phyloP scores from a whole-genome alignment of 2,113 vertebrate species.

The Ctenomys sociabilis region DNA sequence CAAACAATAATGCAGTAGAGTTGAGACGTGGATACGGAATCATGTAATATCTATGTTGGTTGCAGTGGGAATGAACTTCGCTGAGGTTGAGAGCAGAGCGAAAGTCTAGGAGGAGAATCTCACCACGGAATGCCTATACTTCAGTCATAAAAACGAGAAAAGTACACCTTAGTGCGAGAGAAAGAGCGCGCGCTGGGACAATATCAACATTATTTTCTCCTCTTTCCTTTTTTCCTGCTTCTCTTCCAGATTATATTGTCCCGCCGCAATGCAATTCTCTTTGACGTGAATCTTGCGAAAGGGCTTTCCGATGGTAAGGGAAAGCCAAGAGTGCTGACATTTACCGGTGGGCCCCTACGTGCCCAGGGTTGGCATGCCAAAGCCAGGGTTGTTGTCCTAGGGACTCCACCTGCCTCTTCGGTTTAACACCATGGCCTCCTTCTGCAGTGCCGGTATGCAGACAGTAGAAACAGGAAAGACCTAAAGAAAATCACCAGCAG shows the following conservation, averaged over 20 bases:
- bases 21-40: not conserved
- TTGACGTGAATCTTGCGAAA: not conserved
- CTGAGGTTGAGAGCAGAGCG: not conserved
- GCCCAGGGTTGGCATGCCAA: not conserved
- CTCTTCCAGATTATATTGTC: constrained; percentile 22
- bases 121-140: constrained; percentile 18
- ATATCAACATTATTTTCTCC: not conserved
- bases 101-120: constrained; percentile 29
- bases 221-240: constrained; percentile 1
- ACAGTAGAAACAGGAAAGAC: not conserved
- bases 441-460: not conserved
- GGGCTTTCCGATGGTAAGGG: not conserved
- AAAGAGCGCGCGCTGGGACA: not conserved
- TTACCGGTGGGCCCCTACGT: not conserved
- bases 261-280: not conserved
- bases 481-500: not conserved
- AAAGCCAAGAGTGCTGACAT: not conserved
- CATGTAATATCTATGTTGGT: not conserved
- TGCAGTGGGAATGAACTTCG: constrained; percentile 20
- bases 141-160: constrained; percentile 33
- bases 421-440: not conserved
- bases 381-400: not conserved
- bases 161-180: not conserved
- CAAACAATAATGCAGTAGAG: not conserved
- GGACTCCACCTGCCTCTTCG: not conserved